Evolutionary conservation across 2,888 invertebrate species (phyloP), one percentile per base, ranked within the genome.

Genomic region (Orchesella flavescens): DNA sequence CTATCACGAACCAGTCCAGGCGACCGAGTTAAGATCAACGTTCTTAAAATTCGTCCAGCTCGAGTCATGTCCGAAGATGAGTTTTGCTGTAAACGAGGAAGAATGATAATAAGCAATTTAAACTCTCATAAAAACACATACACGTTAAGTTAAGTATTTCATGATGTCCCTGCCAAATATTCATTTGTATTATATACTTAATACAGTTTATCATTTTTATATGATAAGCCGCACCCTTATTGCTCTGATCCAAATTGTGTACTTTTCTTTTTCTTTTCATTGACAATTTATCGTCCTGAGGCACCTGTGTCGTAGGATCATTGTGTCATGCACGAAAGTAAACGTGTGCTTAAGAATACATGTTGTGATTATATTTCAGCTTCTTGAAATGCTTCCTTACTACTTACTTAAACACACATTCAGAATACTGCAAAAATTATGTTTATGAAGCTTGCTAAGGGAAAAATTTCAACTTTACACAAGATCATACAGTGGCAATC

Each of bases 31-130:
- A 94, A 90, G 83, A 95, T 91, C 86, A 94, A 90, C 15, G 93
- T 93, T 84, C 94, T 91, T 71, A 95, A 90, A 13, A 94, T 93
- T 92, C 93, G 93, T 79, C 94, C 94, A 87, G 94, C 93, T 88
- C 93, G 92, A 78, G 92, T 92, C 90, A 94, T 93, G 88, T 92
- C 92, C 87, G 93, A 92, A 89, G 93, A 93, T 69, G 94, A 94
- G 77, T 92, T 90, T 92, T 92, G 89, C 7, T 87, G 85, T 24
- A 10, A 69, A 57, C 10, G 46, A 49, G 34, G 34, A n/a, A 59
- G 34, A 13, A 57, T 15, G 57, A 55, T 55, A 53, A 65, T 57
- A 59, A 55, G 4, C 57, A 61, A 23, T 68, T 76, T 44, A 66
- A 66, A 65, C 24, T 65, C 68, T 21, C 68, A 68, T 68, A 15